Conservation (phyloP, 2,113 vertebrate species). For the Hippocampus barbouri region DNA sequence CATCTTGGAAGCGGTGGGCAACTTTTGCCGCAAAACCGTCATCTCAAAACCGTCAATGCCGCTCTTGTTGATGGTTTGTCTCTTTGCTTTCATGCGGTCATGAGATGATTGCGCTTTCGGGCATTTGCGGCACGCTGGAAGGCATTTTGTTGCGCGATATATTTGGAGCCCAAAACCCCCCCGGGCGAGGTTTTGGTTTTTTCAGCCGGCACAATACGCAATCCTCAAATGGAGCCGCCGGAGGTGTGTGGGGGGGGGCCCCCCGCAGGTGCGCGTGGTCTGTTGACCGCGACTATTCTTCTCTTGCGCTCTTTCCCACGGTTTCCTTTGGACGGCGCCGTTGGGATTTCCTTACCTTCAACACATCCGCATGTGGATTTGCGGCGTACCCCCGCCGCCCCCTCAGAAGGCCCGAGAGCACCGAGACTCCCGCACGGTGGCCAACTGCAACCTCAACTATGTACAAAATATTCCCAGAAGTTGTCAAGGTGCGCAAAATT, state of each 20-base stretch:
- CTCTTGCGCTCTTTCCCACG: constrained; percentile 56
- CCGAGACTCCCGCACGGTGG: constrained; percentile 17
- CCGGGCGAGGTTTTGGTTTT: constrained; percentile 18
- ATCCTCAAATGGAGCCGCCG: not conserved
- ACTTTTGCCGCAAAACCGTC: too few relatives aligned
- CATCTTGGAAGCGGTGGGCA: not conserved
- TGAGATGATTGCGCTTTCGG: not conserved
- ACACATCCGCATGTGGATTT: constrained; percentile 38
- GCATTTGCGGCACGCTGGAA: not conserved
- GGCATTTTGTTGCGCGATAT: constrained; percentile 4
- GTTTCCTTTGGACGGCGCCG: constrained; percentile 22
- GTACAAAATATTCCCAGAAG: not conserved
- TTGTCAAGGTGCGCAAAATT: not conserved
- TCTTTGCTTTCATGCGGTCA: too few relatives aligned
- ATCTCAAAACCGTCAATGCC: too few relatives aligned
- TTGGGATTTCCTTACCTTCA: constrained; percentile 54
- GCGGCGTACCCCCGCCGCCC: not conserved
- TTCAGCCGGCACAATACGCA: not conserved
- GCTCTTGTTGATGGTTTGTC: too few relatives aligned
- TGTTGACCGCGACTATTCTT: constrained; percentile 17
- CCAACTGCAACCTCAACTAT: not conserved
- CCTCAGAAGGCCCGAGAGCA: not conserved
- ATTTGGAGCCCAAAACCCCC: constrained; percentile 17
- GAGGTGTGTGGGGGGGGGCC: constrained; percentile 12
- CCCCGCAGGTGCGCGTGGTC: constrained; percentile 50